Percentiles rank a stretch among this genome's conserved stretches.
Conservation (phyloP, 2,797 vertebrate species). For the Paramormyrops hopkinsi region DNA sequence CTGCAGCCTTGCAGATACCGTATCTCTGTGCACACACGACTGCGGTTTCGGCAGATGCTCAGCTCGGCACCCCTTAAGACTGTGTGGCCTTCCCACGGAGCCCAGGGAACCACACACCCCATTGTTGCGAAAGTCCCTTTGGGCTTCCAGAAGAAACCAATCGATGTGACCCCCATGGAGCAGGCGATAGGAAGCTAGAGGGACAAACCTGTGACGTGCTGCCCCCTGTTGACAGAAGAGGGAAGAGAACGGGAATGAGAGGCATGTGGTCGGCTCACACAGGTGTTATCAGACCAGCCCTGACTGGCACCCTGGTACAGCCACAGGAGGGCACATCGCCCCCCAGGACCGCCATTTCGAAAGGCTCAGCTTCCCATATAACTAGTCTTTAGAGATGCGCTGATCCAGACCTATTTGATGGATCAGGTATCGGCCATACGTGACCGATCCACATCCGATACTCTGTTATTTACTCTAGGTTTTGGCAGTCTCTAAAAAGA, state of each 20-base stretch:
- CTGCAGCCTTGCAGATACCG: background rate
- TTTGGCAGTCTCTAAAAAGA: background rate
- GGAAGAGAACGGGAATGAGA: background rate
- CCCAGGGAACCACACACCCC: background rate
- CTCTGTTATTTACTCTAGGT: background rate
- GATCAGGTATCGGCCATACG: background rate
- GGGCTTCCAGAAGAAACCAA: background rate
- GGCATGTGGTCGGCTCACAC: background rate
- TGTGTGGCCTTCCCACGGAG: background rate
- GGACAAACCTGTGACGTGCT: background rate
- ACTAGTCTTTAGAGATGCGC: background rate
- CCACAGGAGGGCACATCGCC: background rate
- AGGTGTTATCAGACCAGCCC: background rate
- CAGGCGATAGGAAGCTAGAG: background rate
- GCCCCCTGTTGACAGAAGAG: background rate
- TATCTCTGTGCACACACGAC: background rate
- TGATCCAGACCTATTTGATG: background rate
- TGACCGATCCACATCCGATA: background rate
- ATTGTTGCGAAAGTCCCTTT: background rate
- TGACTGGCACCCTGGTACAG: background rate
- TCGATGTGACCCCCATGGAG: background rate
- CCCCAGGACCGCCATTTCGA: background rate
- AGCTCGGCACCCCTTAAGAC: background rate
- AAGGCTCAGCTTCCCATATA: background rate
- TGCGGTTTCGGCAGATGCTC: background rate